phyloP scores from a whole-genome alignment of 2,797 vertebrate species.

The Hephaestus fuliginosus region DNA sequence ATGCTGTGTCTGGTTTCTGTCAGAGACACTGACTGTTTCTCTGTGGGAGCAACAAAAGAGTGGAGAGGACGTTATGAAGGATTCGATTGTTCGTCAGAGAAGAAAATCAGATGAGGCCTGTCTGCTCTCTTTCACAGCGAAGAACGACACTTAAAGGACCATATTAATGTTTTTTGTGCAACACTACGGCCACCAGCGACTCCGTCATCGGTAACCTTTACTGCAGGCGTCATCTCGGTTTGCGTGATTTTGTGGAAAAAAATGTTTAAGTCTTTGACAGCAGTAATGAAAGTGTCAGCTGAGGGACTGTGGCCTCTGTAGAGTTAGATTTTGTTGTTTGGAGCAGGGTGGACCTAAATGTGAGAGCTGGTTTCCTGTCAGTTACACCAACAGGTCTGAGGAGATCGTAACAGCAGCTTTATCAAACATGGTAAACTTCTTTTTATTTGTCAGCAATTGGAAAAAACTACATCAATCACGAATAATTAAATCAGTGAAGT shows the following conservation, averaged over 20 bases:
- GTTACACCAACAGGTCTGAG: no score
- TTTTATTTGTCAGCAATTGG: no score
- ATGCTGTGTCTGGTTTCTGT: conserved; percentile 40
- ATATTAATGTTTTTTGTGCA: background rate
- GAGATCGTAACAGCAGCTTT: no score
- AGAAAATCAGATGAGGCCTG: conserved; percentile 11
- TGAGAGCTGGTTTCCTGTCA: no score
- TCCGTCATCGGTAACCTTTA: background rate
- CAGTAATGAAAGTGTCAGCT: background rate
- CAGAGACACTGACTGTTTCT: conserved; percentile 30
- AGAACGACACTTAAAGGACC: conserved; percentile 8
- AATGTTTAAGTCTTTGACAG: background rate
- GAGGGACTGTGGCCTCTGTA: no score
- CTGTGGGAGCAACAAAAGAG: conserved; percentile 21
- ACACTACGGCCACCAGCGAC: background rate
- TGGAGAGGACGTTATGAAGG: conserved; percentile 25
- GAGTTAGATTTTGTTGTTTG: no score
- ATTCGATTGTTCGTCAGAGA: conserved; percentile 31
- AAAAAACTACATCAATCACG: no score
- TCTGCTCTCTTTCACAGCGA: conserved; percentile 12
- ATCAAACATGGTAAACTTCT: no score
- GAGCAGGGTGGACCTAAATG: no score
- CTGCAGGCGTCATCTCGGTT: background rate
- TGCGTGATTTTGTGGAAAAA: background rate
- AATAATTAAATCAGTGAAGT: no score